These are phyloP conservation scores for Pipistrellus kuhlii DNA, from an alignment of 2,797 vertebrate genomes.

Conservation along the genomic window DNA sequence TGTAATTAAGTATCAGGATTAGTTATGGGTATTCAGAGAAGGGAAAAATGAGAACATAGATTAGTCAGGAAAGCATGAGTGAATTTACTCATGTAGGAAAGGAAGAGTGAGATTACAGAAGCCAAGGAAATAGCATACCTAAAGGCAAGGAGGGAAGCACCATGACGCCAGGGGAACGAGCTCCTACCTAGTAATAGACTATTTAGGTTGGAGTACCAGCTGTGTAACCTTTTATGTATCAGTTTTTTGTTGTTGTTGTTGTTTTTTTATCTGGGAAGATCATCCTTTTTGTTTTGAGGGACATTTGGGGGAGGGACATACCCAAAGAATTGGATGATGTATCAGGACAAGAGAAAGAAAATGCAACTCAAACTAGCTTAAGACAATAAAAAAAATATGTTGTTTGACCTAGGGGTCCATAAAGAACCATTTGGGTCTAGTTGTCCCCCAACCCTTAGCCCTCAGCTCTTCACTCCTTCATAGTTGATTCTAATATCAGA, in stretches of 20 bases:
- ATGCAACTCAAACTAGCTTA: conserved; percentile 3
- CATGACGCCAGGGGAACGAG: not conserved
- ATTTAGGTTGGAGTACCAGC: not conserved
- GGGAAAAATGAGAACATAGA: not conserved
- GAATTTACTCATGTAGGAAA: not conserved
- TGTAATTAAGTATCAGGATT: not conserved
- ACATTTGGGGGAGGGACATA: not conserved
- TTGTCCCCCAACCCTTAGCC: not conserved
- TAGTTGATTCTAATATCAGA: not conserved
- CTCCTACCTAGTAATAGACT: not conserved
- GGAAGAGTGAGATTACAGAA: not conserved
- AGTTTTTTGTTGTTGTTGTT: not conserved
- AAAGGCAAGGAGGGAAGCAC: not conserved
- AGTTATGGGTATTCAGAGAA: not conserved
- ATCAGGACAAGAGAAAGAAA: conserved; percentile 19
- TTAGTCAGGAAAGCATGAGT: not conserved
- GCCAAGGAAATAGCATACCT: not conserved
- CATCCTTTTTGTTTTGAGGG: not conserved
- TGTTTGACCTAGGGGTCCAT: not conserved
- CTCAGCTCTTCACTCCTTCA: not conserved
- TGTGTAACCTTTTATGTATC: not conserved
- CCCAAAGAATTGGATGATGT: not conserved
- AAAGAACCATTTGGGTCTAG: not conserved
- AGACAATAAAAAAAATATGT: not conserved
- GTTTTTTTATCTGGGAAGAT: not conserved